Base-by-base conservation (phyloP, 2,113 vertebrate genomes). In the Notarius quadriscutis region DNA sequence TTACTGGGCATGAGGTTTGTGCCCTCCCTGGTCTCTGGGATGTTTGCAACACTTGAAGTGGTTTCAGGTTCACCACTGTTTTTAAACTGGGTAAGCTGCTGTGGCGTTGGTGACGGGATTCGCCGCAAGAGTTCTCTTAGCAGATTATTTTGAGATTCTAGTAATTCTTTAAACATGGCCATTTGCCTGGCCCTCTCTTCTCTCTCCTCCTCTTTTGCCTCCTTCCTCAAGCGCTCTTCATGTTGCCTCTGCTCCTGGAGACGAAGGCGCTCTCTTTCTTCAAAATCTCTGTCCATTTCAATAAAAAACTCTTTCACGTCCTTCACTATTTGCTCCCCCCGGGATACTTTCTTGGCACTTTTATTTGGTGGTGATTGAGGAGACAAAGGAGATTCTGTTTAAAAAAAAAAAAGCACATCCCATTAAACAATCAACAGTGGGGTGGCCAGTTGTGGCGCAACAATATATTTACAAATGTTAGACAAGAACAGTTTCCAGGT, bases 361-460 rank as follows among this genome's bases (percentile, higher is more conserved):
- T 78, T 78, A 55, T 27, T 78, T n/a, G 50, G 75, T 27, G 75
- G 50, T 53, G 75, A 78, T 22, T 78, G 75, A 78, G 75, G 75
- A 53, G 75, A 55, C 17, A 51, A 20, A 51, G 72, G 48, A 75
- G 20, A 75, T 75, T 75, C 41, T 75, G 20, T 9, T 3, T 10
- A 48, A 74, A 74, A 17, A 63, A 63, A 30, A 15, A 15, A 65
- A 7, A 17, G 30, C 65, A 71, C 34, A 71, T 71, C 27, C 30
- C 27, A 71, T 34, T 34, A 71, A 2, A 34, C 30, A 41, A 34
- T 67, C 22, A 67, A 27, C 63, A 30, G 30, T 15, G 25, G 25
- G 25, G 9, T n/a, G n/a, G 25, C 9, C 25, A n/a, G 4, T 14
- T 5, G 25, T 67, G 9, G n/a, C 11, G 63, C 1, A 12, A 67